Evolutionary conservation across 2,797 vertebrate genomes (phyloP), one percentile per base, ranked within the genome.

Genomic region (Macroramphosus scolopax): DNA sequence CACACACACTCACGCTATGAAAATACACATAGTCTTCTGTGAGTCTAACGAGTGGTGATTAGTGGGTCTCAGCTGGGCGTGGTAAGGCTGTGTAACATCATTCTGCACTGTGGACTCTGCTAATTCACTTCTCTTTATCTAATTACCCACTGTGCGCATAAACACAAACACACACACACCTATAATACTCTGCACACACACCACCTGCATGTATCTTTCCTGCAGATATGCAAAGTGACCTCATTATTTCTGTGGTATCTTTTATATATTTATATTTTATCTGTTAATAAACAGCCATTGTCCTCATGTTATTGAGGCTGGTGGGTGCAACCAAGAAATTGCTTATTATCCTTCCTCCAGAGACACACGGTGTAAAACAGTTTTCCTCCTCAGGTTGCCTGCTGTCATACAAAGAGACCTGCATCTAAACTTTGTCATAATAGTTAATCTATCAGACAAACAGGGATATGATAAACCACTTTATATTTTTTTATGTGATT

Each of bases 121-220:
- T 92, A 92, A 95, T 96, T 95, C 92, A 90, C 91, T 92, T 87
- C 84, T 85, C 86, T 85, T 90, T 85, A 88, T 93, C 93, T 95
- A 95, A 98, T 97, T 94, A 94, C 91, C 90, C 72, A 76, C 77
- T 86, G 88, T 87, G 88, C 80, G 68, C 78, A 76, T 43, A 17
- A 39, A 25, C 33, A 45, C 36, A 38, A 38, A 17, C 46, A 35
- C 59, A 35, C 30, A 36, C 42, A 18, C 37, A 32, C 20, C 29
- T 17, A 41, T 16, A 33, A 14, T 15, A 32, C n/a, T 14, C 30
- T 24, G 10, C 33, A 26, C 47, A 51, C 32, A 40, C 57, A 63
- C 35, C 43, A 58, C 70, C 55, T 73, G 67, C 57, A 62, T 68
- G 36, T 52, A 67, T 69, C 64, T 67, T 43, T 75, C 54, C 71